Evolutionary conservation across 2,888 invertebrate genomes (phyloP), one percentile per base, ranked within the genome.

Genomic region (Aromia moschata): DNA sequence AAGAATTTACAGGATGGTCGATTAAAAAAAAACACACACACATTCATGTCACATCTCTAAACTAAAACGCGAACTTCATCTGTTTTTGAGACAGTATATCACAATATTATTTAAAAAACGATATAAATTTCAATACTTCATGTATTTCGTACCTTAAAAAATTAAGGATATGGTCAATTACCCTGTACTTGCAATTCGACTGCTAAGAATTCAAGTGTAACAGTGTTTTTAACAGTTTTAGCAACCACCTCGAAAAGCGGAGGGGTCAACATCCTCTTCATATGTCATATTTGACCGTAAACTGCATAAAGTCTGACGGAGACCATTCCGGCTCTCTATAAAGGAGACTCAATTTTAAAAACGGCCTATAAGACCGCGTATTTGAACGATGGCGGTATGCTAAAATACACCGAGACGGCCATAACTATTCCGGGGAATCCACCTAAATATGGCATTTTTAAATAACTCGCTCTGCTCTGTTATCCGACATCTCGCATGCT

Each of bases 301-400:
- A 40, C 33, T 17, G n/a, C n/a, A 47, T 47, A 47, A 47, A 47
- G 30, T 43, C 45, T 36, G 52, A 40, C 52, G 16, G 36, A 36
- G 37, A 47, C 53, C 49, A 57, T 62, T 56, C 44, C 33, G 20
- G 40, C 58, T 56, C 64, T 64, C 65, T 49, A 67, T 65, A 69
- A 68, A 63, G 61, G 68, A 64, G 68, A 70, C 69, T 73, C 73
- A 73, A 73, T 73, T 72, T 73, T 67, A 62, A 65, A 63, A 71
- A 71, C 69, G 70, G 70, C 60, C 70, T 67, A 70, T 72, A 70
- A 71, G 65, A 59, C 47, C 56, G 58, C 65, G 60, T 67, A 65
- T 65, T 68, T 69, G 69, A 69, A 62, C 67, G 68, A 71, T 67
- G 66, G 52, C 52, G 44, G 40, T 44, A 56, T 58, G 56, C 53